phyloP scores from a whole-genome alignment of 2,797 vertebrate species.

The Sebastes alutus region DNA sequence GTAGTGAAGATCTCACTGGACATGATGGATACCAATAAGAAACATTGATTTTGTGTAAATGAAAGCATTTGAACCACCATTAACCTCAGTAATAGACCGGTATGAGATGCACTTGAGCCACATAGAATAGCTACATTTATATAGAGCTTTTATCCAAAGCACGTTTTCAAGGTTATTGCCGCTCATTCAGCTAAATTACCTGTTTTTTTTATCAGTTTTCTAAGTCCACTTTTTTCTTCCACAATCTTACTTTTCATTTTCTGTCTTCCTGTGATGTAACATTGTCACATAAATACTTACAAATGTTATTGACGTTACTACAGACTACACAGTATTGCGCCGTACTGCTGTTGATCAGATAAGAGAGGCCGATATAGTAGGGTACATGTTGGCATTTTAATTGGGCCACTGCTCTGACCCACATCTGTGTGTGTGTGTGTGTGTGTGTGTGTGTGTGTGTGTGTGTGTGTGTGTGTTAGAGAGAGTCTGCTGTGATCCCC shows the following conservation, averaged over 20 bases:
- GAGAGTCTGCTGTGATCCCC: conserved; percentile 1
- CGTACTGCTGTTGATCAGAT: conserved; percentile 21
- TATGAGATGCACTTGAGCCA: neutral
- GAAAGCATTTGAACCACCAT: neutral
- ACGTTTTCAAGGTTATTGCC: neutral
- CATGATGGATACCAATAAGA: neutral
- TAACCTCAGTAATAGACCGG: neutral
- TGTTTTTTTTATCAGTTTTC: neutral
- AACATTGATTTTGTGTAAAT: neutral
- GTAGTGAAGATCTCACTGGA: neutral
- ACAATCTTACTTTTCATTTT: neutral
- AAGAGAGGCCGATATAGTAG: conserved; percentile 14
- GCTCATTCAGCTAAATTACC: neutral
- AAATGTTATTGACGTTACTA: neutral
- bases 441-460: neutral
- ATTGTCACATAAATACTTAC: neutral
- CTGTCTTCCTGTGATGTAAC: neutral
- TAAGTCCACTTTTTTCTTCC: neutral
- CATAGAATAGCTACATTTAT: neutral
- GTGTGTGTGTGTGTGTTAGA: neutral
- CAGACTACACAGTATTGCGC: neutral
- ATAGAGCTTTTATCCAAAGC: neutral
- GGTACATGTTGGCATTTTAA: conserved; percentile 38
- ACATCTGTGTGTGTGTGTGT: conserved; percentile 32
- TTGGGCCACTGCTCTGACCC: conserved; percentile 61